Evolutionary conservation across 2,113 vertebrate species (phyloP), one percentile per base, ranked within the genome.

Genomic region (Lasiurus cinereus): DNA sequence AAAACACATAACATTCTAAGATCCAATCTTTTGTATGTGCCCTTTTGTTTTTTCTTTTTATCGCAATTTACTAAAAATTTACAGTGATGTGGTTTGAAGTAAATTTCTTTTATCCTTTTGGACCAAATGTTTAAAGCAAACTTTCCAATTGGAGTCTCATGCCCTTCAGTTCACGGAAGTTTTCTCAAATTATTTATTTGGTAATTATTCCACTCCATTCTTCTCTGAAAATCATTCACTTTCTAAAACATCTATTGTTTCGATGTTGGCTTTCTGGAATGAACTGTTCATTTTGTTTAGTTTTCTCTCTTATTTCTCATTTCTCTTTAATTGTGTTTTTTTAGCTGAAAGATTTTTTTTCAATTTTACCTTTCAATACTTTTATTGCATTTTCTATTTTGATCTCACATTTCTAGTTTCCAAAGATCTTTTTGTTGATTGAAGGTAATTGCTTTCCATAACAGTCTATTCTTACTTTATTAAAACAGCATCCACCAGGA

Each of bases 181-280:
- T 83, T 85, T 72, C 79, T 74, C 36, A 85, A 70, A 77, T 72
- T 66, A 76, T 29, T 76, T 70, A 43, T 77, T 31, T 70, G 70
- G 43, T 82, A 88, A 93, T 94, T 86, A 64, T 82, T 86, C 33
- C 22, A 6, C 8, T 39, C 24, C 69, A 16, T 89, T 92, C 91
- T 84, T 74, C 31, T 69, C 19, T 67, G n/a, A 93, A 76, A 9
- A 72, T 62, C 59, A 62, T 5, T 62, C 39, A 91, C 15, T 85
- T 84, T 93, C 16, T 67, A 73, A 77, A 91, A 69, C 15, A 86
- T 64, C 29, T 46, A 19, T 92, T 90, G 56, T 83, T 83, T 91
- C 48, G 33, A 73, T 86, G 33, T 64, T 80, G 73, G 79, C 33
- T 94, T 83, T 52, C 62, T 85, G 50, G n/a, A 93, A 84, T 46